phyloP scores from a whole-genome alignment of 2,113 vertebrate genomes.

The Sylvicapra grimmia region DNA sequence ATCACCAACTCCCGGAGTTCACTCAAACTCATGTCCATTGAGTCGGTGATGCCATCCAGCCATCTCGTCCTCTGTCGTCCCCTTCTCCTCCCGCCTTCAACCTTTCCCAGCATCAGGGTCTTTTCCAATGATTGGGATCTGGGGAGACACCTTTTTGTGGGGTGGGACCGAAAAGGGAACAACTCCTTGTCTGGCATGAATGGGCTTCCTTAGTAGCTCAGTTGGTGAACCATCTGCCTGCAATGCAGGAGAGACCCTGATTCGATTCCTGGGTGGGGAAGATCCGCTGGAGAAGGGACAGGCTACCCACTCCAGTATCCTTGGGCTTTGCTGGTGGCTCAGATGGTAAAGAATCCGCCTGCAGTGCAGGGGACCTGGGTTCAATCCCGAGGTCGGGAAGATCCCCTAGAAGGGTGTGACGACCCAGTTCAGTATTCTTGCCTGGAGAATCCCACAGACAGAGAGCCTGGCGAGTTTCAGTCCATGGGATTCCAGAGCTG shows the following conservation, averaged over 20 bases:
- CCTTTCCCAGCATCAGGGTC: neutral
- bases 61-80: neutral
- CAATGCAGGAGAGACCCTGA: neutral
- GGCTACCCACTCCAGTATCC: neutral
- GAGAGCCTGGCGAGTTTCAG: neutral
- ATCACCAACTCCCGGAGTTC: neutral
- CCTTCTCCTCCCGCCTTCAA: neutral
- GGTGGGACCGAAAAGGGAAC: accelerated
- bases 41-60: neutral
- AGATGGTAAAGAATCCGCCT: neutral
- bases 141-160: neutral
- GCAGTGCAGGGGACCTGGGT: neutral
- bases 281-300: neutral
- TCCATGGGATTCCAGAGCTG: accelerated
- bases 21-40: neutral
- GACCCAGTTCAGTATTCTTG: neutral
- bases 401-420: neutral
- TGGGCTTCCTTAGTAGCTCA: neutral
- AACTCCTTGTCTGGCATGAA: neutral
- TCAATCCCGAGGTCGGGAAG: neutral
- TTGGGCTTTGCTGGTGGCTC: neutral
- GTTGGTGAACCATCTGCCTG: neutral
- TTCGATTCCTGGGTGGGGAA: neutral
- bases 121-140: neutral
- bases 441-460: neutral